Evolutionary conservation across 1,140 invertebrate species (phyloP), one percentile per base, ranked within the genome.

Genomic region (Mizuhopecten yessoensis): DNA sequence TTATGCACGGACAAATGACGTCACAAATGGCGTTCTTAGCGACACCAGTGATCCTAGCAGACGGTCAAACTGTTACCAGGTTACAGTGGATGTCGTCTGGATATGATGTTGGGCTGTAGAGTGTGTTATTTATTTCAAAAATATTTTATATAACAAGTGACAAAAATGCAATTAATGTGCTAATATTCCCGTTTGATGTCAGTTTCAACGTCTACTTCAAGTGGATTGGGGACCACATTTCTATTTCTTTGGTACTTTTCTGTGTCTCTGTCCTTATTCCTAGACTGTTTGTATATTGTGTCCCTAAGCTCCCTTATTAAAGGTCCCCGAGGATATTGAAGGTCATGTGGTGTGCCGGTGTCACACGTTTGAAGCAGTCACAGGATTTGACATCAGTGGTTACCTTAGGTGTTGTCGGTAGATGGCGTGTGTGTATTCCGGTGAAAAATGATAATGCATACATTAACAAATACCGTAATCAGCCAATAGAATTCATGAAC

Each of bases 51-150:
- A 49, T 87, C 87, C 87, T 29, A 87, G 34, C 86, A 87, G 36
- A 33, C 86, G 57, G 11, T 75, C 88, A 34, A 49, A 93, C 86
- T 91, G 93, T 90, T 93, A 93, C 42, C 90, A 92, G 88, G 90
- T 93, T n/a, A 93, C 93, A 9, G 93, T 93, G 17, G 92, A 93
- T 91, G 86, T 93, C 33, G 93, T 92, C 42, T 93, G 93, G 93
- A 93, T 93, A 29, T 93, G 89, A 91, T 23, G 57, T 0, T 87
- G 45, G 11, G 34, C 88, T 86, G 36, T 57, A 57, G 86, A 34
- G 49, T 89, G 36, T 89, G 57, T 33, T 89, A 89, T 86, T 34
- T 89, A 86, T 89, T 89, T 39, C 34, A 86, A 75, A 86, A 23
- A 86, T 49, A 89, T 36, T 89, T 5, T n/a, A n/a, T n/a, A 75